A percentile compares a stretch with the other conserved stretches of the same genome.
Conservation (phyloP, 2,888 invertebrate genomes). For the Saturnia pavonia region DNA sequence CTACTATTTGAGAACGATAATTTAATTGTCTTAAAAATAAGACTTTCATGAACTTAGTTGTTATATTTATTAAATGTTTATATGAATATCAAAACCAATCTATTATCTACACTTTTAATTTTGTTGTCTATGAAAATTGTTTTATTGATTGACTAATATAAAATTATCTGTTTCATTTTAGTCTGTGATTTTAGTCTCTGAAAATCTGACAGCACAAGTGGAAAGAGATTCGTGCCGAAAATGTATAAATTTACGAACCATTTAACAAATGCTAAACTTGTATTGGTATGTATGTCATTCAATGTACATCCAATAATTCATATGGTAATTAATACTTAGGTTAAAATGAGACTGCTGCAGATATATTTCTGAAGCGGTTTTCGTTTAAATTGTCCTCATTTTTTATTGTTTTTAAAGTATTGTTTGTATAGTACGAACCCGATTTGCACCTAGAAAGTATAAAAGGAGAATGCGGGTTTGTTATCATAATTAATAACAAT, state of each 20-base stretch:
- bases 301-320: background rate
- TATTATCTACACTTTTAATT: background rate
- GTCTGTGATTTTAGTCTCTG: slow-evolving; percentile 47
- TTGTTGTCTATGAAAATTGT: background rate
- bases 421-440: background rate
- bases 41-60: too few species aligned
- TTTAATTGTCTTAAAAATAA: too few species aligned
- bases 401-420: background rate
- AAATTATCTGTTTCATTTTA: slow-evolving; percentile 3
- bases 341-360: background rate
- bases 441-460: background rate
- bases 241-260: slow-evolving; percentile 75
- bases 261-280: slow-evolving; percentile 66
- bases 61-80: too few species aligned
- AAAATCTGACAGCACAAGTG: slow-evolving; percentile 68
- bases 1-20: too few species aligned
- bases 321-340: background rate
- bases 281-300: slow-evolving; percentile 60
- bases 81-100: background rate
- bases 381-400: background rate
- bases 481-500: slow-evolving; percentile 32
- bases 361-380: background rate
- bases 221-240: slow-evolving; percentile 71
- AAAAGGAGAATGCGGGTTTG: background rate
- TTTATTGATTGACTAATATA: too few species aligned